phyloP scores from a whole-genome alignment of 2,113 vertebrate species.

The Toxostoma redivivum region DNA sequence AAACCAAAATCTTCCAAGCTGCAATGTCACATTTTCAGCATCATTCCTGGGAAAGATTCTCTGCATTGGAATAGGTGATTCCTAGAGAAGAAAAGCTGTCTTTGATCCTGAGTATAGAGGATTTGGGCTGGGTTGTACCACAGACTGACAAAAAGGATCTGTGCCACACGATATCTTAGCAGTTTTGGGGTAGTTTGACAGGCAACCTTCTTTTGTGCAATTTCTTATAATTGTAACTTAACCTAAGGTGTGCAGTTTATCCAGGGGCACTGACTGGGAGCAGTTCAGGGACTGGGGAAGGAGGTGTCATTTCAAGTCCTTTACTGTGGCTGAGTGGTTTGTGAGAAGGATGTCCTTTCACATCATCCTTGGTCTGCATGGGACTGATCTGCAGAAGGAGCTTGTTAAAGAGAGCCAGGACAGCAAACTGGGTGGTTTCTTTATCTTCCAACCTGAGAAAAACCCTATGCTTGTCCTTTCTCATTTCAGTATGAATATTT shows the following conservation, averaged over 20 bases:
- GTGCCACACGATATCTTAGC: rapidly evolving
- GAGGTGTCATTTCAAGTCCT: background rate
- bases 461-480: rapidly evolving
- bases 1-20: background rate
- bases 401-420: background rate
- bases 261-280: background rate
- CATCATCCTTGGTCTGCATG: rapidly evolving
- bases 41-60: background rate
- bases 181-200: background rate
- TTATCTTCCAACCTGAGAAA: background rate
- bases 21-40: background rate
- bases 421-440: background rate
- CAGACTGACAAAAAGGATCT: background rate
- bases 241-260: background rate
- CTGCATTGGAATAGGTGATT: background rate
- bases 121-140: background rate
- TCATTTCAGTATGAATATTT: background rate
- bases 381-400: background rate
- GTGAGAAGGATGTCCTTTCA: background rate
- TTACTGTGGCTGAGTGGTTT: background rate
- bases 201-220: background rate
- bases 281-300: background rate
- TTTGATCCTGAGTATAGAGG: background rate
- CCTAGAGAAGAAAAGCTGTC: background rate
- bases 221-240: background rate